Evolutionary conservation across 2,888 invertebrate species (phyloP), one percentile per base, ranked within the genome.

Genomic region (Lordiphosa fenestrarum): DNA sequence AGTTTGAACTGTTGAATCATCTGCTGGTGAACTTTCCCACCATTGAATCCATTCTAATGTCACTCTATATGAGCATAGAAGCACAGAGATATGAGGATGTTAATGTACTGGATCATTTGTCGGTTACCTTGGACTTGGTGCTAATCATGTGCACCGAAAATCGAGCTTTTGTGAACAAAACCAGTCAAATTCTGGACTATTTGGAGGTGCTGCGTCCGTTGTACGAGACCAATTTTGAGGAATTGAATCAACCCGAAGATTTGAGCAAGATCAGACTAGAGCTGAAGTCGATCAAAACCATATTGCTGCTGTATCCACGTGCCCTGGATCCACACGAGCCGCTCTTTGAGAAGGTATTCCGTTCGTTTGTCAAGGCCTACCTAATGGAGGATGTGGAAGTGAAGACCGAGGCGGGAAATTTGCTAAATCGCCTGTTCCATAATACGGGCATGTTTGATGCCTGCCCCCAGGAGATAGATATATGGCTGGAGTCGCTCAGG

Each of bases 381-480:
- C 67, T 87, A 10, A 61, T 73, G 39, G 85, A 87, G 23, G 88
- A 90, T 0, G 84, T 83, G 30, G 89, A 77, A 2, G 71, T 87
- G 3, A 82, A 84, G 86, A 73, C 89, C 0, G 92, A 92, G 86
- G 91, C 92, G 3, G 92, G 91, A 55, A 87, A 89, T 46, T 90
- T 93, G 3, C 86, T 94, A 23, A 88, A 88, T 44, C 90, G 89
- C 47, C 91, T 95, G 57, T 91, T 95, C 23, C 91, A 90, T 71
- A 92, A 91, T 57, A 93, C 93, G 0, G 91, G 91, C 4, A 90
- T 94, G 66, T 95, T 95, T 84, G 91, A 91, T 15, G 92, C 92
- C 66, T 90, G 90, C 63, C 73, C 71, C 23, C 69, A 87, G 54
- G 94, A 95, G 89, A 92, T 94, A 39, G 92, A 93, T 84, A 90